Percentiles rank a stretch among this genome's conserved stretches.
Evolutionary conservation across 2,113 vertebrate species (phyloP).

Genomic region (Phrynosoma blainvillii): DNA sequence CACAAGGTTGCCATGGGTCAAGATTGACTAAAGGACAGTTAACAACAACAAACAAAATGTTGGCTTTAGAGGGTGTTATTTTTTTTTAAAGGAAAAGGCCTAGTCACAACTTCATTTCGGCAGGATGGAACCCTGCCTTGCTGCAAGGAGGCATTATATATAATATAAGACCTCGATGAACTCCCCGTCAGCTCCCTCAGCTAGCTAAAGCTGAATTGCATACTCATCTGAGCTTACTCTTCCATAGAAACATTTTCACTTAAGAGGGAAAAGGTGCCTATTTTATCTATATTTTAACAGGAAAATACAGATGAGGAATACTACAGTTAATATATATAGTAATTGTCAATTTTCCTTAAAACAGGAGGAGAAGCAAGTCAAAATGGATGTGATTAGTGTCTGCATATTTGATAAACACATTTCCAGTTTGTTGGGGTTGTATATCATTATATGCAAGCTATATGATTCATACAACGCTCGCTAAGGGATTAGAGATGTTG

Average conservation of each 20-base stretch:
- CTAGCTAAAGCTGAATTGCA: neutral
- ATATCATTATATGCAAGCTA: conserved; percentile 13
- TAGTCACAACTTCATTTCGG: too few species aligned
- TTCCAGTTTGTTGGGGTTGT: conserved; percentile 26
- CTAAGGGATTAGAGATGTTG: conserved; percentile 47
- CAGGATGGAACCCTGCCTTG: too few species aligned
- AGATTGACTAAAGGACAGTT: too few species aligned
- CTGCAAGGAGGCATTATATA: too few species aligned
- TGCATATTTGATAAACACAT: conserved; percentile 27
- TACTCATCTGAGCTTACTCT: neutral
- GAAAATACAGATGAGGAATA: neutral
- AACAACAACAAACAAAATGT: too few species aligned
- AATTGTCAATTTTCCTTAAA: neutral
- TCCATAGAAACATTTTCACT: neutral
- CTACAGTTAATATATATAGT: neutral
- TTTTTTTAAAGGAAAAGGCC: too few species aligned
- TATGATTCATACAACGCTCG: conserved; percentile 9
- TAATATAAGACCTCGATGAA: neutral
- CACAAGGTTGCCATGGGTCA: too few species aligned
- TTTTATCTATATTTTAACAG: neutral
- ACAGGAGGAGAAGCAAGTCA: neutral
- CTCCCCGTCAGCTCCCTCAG: neutral
- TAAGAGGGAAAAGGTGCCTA: too few species aligned
- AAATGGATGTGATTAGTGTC: conserved; percentile 46
- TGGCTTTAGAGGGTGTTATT: too few species aligned